Percentiles rank a stretch among this genome's conserved stretches.
These are phyloP conservation scores for Hyperoplus immaculatus DNA, from an alignment of 2,797 vertebrate species.

Conservation along the genomic window DNA sequence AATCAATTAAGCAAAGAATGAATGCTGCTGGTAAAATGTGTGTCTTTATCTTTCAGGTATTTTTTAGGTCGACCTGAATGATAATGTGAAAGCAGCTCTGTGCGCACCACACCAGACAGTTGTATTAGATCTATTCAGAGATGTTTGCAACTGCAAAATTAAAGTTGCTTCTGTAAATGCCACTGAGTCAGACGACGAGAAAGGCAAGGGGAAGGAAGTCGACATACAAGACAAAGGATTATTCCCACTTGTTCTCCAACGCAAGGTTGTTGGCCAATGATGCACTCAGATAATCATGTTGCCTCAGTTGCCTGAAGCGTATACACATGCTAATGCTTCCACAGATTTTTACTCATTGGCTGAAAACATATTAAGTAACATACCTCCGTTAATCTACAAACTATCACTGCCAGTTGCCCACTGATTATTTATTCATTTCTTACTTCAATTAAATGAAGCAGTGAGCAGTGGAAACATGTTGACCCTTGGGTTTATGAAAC, in stretches of 20 bases:
- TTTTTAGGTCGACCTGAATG: conserved; percentile 29
- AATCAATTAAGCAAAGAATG: conserved; percentile 14
- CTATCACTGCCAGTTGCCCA: conserved; percentile 7
- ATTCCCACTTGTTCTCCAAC: conserved; percentile 17
- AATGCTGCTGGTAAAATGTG: conserved; percentile 11
- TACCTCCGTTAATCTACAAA: not conserved
- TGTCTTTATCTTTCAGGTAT: conserved; percentile 18
- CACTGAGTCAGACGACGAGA: conserved; percentile 64
- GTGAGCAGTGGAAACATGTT: conserved; percentile 11
- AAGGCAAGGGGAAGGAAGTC: conserved; percentile 28
- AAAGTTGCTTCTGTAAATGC: conserved; percentile 81
- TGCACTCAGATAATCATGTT: conserved; percentile 24
- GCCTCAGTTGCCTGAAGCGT: conserved; percentile 22
- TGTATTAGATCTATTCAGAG: conserved; percentile 61
- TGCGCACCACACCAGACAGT: conserved; percentile 14
- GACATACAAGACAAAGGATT: conserved; percentile 22
- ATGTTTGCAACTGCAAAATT: conserved; percentile 77
- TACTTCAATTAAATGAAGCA: conserved; percentile 44
- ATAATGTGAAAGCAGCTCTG: conserved; percentile 38
- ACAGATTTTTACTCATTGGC: conserved; percentile 14
- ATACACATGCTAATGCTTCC: conserved; percentile 19
- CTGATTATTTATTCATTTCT: conserved; percentile 34
- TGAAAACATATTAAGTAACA: conserved; percentile 1
- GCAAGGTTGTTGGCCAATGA: conserved; percentile 44
- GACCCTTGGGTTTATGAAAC: conserved; percentile 55